These are phyloP conservation scores for Mya arenaria DNA, from an alignment of 1,140 invertebrate genomes.

Conservation along the genomic window DNA sequence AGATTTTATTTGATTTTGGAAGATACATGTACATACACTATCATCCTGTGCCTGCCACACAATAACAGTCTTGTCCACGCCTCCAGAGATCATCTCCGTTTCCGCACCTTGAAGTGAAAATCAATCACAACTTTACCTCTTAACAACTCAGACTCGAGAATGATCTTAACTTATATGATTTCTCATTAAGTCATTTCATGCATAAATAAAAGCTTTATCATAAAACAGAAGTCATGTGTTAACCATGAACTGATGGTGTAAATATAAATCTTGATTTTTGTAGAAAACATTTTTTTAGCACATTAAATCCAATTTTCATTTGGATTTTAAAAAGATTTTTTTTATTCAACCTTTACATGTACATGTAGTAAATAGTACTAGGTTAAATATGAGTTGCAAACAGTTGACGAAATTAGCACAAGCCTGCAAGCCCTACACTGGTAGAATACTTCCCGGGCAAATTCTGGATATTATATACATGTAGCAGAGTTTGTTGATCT, in stretches of 20 bases:
- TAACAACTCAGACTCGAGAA: background rate
- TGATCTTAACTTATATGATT: background rate
- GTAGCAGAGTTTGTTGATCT: background rate
- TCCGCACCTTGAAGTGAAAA: conserved; percentile 18
- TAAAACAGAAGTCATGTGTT: background rate
- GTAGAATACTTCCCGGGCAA: background rate
- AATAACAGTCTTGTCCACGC: conserved; percentile 88
- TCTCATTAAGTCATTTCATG: background rate
- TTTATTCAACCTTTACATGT: too few species aligned
- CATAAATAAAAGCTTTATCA: too few species aligned
- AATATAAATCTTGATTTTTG: background rate
- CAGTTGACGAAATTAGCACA: background rate
- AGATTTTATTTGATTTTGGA: background rate
- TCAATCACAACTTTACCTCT: background rate
- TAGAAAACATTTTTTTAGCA: background rate
- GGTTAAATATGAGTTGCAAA: conserved; percentile 8
- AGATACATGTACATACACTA: conserved; percentile 48
- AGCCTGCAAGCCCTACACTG: background rate
- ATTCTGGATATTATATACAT: background rate
- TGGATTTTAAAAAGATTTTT: too few species aligned
- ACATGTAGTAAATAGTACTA: background rate
- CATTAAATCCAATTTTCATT: too few species aligned
- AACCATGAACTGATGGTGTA: background rate
- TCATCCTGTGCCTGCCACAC: conserved; percentile 85
- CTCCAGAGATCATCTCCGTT: conserved; percentile 86